Evolutionary conservation across 1,140 invertebrate species (phyloP).

Genomic region (Bombus breviceps): DNA sequence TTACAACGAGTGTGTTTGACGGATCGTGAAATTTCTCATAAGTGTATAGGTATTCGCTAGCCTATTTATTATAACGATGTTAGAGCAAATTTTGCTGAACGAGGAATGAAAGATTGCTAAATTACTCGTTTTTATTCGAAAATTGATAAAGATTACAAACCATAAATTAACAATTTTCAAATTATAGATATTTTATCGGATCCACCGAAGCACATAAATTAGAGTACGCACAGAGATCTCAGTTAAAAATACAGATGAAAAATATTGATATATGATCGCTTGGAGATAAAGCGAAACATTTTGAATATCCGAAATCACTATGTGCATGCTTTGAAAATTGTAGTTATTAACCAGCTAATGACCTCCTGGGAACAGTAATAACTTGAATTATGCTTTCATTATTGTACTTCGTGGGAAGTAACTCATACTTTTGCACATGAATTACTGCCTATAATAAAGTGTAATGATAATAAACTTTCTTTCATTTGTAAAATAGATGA

Average conservation of each 20-base stretch:
- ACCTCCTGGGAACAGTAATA: neutral
- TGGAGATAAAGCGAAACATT: neutral
- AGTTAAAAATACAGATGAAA: neutral
- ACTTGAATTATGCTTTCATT: neutral
- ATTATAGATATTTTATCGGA: neutral
- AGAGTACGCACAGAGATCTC: neutral
- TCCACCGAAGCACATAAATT: neutral
- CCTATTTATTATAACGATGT: too few relatives aligned
- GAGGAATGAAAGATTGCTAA: neutral
- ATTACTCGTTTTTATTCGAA: neutral
- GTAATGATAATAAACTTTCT: neutral
- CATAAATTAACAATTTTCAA: neutral
- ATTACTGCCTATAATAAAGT: neutral
- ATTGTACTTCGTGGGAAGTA: neutral
- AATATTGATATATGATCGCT: neutral
- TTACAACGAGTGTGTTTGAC: too few relatives aligned
- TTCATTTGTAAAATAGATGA: neutral
- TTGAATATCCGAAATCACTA: neutral
- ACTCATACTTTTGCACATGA: neutral
- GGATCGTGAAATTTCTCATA: too few relatives aligned
- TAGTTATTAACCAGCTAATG: neutral
- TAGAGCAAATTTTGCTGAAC: neutral
- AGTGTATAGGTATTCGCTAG: fast-evolving
- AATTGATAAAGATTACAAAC: neutral
- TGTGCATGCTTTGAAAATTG: neutral